Conservation (phyloP, 1,140 invertebrate species). For the Drosophila oshimai region DNA sequence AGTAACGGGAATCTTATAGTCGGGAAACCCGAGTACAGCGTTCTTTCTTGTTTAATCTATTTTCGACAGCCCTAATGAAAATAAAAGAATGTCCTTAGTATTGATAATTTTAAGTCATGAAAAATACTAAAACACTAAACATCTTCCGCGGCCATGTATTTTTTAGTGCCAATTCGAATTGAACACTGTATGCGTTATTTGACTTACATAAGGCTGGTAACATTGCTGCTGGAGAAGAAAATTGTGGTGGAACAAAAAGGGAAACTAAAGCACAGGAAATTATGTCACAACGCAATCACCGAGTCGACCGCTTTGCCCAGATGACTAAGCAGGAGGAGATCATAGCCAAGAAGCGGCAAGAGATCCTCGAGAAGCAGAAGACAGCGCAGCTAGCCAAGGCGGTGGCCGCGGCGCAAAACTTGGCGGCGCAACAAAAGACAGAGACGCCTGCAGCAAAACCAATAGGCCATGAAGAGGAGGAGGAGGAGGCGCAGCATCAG, state of each 20-base stretch:
- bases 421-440: slow-evolving; percentile 67
- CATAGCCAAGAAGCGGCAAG: slow-evolving; percentile 89
- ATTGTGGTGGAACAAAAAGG: slow-evolving; percentile 24
- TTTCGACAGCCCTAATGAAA: too few relatives aligned
- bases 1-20: too few relatives aligned
- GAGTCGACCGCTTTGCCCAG: slow-evolving; percentile 77
- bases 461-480: slow-evolving; percentile 20
- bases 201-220: not conserved
- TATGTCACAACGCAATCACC: slow-evolving; percentile 76
- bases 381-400: slow-evolving; percentile 84
- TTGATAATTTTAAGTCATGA: too few relatives aligned
- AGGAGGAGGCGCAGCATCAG: slow-evolving; percentile 27
- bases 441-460: slow-evolving; percentile 18
- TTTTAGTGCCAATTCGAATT: not conserved
- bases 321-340: slow-evolving; percentile 89
- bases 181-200: not conserved
- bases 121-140: too few relatives aligned
- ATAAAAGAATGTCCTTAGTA: too few relatives aligned
- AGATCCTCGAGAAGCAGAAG: slow-evolving; percentile 88
- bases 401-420: slow-evolving; percentile 69
- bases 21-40: too few relatives aligned
- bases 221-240: slow-evolving; percentile 22
- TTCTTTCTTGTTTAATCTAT: too few relatives aligned
- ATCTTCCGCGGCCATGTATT: too few relatives aligned
- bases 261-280: not conserved